Conservation (phyloP, 2,888 invertebrate genomes). For the Monopis laevigella region DNA sequence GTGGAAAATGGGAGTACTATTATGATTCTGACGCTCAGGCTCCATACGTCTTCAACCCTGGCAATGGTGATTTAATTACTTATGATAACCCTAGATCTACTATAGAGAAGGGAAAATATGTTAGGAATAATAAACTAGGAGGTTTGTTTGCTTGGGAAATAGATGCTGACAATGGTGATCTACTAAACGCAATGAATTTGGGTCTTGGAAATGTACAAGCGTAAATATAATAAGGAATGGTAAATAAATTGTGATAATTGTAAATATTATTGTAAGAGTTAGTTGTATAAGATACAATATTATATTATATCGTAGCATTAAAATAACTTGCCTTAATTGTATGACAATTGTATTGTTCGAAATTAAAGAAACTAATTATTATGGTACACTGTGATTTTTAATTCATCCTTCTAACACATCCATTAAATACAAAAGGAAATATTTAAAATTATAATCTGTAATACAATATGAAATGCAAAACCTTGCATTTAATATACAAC, state of each 20-base stretch:
- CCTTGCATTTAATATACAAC: too few species aligned
- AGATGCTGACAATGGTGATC: slow-evolving; percentile 57
- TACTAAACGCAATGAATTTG: slow-evolving; percentile 57
- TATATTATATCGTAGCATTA: neutral
- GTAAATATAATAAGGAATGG: slow-evolving; percentile 11
- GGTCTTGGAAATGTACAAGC: slow-evolving; percentile 46
- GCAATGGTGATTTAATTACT: slow-evolving; percentile 52
- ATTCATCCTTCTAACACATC: too few species aligned
- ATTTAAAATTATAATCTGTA: too few species aligned
- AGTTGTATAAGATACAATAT: neutral
- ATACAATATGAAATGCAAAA: too few species aligned
- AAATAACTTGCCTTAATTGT: slow-evolving; percentile 5
- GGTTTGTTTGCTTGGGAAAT: slow-evolving; percentile 60
- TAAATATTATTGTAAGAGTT: slow-evolving; percentile 1
- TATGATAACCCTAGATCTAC: slow-evolving; percentile 56
- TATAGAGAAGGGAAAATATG: slow-evolving; percentile 58
- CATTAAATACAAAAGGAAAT: too few species aligned
- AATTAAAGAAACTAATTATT: too few species aligned
- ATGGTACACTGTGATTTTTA: too few species aligned
- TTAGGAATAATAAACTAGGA: slow-evolving; percentile 53
- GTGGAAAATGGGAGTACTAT: slow-evolving; percentile 53
- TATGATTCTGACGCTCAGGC: slow-evolving; percentile 56
- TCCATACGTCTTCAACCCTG: slow-evolving; percentile 51
- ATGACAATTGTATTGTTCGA: neutral
- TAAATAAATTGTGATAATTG: slow-evolving; percentile 9